Percentiles rank a stretch among this genome's conserved stretches.
Evolutionary conservation across 2,797 vertebrate species (phyloP).

Genomic region (Pogoniulus pusillus): DNA sequence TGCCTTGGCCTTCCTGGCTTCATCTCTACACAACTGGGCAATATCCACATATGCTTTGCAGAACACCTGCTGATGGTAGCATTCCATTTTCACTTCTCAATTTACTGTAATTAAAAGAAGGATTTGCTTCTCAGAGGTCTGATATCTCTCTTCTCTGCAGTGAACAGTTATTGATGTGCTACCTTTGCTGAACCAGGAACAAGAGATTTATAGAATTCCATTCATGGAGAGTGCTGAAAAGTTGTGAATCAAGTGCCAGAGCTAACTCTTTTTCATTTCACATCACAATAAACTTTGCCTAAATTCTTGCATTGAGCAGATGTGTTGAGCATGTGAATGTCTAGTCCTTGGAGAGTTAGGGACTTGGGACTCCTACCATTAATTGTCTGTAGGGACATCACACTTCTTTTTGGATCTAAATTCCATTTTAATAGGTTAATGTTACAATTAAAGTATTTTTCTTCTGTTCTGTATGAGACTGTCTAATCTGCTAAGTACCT

Average conservation of each 20-base stretch:
- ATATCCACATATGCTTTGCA: not conserved
- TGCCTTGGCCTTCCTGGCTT: too few species aligned
- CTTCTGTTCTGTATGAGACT: not conserved
- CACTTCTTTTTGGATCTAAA: not conserved
- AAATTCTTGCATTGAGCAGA: not conserved
- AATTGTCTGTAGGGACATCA: not conserved
- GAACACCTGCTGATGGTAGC: not conserved
- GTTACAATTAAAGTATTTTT: not conserved
- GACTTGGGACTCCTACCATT: not conserved
- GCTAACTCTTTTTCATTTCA: not conserved
- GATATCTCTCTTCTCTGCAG: not conserved
- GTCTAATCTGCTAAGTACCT: not conserved
- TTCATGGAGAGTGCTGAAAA: accelerated
- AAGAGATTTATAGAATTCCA: not conserved
- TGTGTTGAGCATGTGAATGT: not conserved
- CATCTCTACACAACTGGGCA: not conserved
- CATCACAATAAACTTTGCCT: not conserved
- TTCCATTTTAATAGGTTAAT: not conserved
- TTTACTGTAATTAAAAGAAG: not conserved
- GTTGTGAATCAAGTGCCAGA: not conserved
- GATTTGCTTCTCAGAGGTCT: not conserved
- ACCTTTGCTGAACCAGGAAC: not conserved
- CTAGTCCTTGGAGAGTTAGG: not conserved
- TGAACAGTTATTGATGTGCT: not conserved
- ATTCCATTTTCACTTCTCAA: not conserved